phyloP scores from a whole-genome alignment of 2,113 vertebrate species.

The Mystacornis crossleyi region DNA sequence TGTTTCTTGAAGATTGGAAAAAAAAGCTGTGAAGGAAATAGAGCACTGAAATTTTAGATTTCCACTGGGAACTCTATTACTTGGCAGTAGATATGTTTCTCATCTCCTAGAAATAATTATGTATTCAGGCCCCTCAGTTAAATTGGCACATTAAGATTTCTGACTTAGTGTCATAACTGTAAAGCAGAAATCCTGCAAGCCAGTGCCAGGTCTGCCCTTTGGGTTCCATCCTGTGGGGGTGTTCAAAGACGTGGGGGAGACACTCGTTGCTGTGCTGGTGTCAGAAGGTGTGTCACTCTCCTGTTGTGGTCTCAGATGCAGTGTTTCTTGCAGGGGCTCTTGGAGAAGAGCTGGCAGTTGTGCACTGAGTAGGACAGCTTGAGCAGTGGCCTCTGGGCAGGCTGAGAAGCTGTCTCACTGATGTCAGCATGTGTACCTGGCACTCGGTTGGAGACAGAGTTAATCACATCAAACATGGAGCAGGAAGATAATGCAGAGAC shows the following conservation, averaged over 20 bases:
- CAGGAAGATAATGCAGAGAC: background rate
- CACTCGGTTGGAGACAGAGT: background rate
- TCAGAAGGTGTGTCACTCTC: background rate
- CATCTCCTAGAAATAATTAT: constrained; percentile 8
- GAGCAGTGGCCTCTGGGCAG: background rate
- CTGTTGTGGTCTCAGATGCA: background rate
- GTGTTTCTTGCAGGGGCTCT: background rate
- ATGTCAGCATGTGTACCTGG: background rate
- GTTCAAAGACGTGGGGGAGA: background rate
- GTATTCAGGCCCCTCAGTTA: constrained; percentile 4
- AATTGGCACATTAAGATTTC: constrained; percentile 23
- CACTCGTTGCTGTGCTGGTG: background rate
- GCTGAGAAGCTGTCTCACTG: background rate
- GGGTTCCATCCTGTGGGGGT: background rate
- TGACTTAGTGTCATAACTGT: background rate
- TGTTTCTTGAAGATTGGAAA: background rate
- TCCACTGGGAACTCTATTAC: background rate
- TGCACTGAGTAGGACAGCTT: background rate
- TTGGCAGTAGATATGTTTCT: background rate
- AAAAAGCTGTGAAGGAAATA: background rate
- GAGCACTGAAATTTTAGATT: background rate
- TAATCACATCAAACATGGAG: background rate
- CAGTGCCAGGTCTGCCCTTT: background rate
- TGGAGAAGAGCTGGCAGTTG: background rate
- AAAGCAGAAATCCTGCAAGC: background rate